A percentile compares a stretch with the other conserved stretches of the same genome.
Conservation (phyloP, 2,888 invertebrate genomes). For the Bimastos eiseni region DNA sequence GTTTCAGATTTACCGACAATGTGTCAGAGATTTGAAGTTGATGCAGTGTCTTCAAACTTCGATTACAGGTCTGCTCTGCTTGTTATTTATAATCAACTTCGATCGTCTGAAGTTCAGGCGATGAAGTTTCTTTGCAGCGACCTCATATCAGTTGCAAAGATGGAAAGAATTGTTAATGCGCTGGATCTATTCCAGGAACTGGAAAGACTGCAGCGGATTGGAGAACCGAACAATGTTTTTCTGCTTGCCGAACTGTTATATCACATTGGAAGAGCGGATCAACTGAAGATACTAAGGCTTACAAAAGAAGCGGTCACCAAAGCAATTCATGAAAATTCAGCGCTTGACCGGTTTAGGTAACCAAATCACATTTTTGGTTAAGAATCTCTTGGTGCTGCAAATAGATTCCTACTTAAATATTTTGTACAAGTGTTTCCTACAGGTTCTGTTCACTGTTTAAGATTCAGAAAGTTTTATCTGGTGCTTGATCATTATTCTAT, state of each 20-base stretch:
- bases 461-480: too few relatives aligned
- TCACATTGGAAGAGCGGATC: conserved; percentile 9
- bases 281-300: background rate
- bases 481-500: too few relatives aligned
- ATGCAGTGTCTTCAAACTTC: conserved; percentile 4
- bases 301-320: background rate
- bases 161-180: background rate
- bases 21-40: conserved; percentile 2
- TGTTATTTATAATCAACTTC: background rate
- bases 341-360: conserved; percentile 13
- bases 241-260: background rate
- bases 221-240: background rate
- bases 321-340: background rate
- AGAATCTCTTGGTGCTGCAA: too few relatives aligned
- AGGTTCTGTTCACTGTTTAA: too few relatives aligned
- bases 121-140: conserved; percentile 22
- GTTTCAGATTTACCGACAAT: background rate
- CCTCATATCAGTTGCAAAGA: background rate
- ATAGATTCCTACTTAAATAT: too few relatives aligned
- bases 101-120: background rate
- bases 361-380: background rate
- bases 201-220: background rate
- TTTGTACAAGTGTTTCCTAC: too few relatives aligned
- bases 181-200: conserved; percentile 18
- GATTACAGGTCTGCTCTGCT: background rate